Evolutionary conservation across 2,888 invertebrate genomes (phyloP).

Genomic region (Patella depressa): DNA sequence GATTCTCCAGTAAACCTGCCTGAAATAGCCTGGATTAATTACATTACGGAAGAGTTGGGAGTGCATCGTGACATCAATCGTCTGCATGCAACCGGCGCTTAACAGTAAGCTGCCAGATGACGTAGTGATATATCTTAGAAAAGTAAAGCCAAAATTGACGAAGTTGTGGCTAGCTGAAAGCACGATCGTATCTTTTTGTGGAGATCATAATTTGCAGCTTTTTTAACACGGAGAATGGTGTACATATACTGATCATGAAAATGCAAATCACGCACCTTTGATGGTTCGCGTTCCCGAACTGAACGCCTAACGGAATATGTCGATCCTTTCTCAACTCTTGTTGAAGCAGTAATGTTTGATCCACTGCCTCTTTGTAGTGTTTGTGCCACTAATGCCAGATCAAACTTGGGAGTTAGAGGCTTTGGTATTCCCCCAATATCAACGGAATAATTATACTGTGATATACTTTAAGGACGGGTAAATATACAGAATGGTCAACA

Average conservation of each 20-base stretch:
- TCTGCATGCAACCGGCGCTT: slow-evolving; percentile 20
- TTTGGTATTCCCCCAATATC: slow-evolving; percentile 28
- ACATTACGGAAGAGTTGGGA: slow-evolving; percentile 5
- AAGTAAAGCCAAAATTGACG: too few relatives aligned
- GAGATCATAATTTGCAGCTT: slow-evolving; percentile 49
- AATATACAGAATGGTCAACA: slow-evolving; percentile 50
- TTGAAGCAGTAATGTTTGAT: slow-evolving; percentile 42
- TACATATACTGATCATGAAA: slow-evolving; percentile 54
- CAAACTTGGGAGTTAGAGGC: slow-evolving; percentile 19
- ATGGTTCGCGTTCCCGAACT: slow-evolving; percentile 44
- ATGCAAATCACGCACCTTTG: slow-evolving; percentile 51
- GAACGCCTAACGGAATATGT: slow-evolving; percentile 45
- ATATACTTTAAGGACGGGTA: slow-evolving; percentile 45
- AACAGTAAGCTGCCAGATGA: slow-evolving; percentile 34
- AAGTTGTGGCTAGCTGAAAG: slow-evolving; percentile 32
- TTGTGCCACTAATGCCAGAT: slow-evolving; percentile 33
- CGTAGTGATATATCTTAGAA: slow-evolving; percentile 31
- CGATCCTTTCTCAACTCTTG: slow-evolving; percentile 50
- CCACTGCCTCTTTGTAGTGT: slow-evolving; percentile 26
- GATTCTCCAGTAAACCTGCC: slow-evolving; percentile 17
- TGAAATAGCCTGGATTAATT: slow-evolving; percentile 13
- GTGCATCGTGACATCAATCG: slow-evolving; percentile 28
- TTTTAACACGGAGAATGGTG: slow-evolving; percentile 44
- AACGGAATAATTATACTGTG: slow-evolving; percentile 22
- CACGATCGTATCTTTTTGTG: slow-evolving; percentile 42